phyloP scores from a whole-genome alignment of 2,888 invertebrate genomes.

The Pachymerium ferrugineum region DNA sequence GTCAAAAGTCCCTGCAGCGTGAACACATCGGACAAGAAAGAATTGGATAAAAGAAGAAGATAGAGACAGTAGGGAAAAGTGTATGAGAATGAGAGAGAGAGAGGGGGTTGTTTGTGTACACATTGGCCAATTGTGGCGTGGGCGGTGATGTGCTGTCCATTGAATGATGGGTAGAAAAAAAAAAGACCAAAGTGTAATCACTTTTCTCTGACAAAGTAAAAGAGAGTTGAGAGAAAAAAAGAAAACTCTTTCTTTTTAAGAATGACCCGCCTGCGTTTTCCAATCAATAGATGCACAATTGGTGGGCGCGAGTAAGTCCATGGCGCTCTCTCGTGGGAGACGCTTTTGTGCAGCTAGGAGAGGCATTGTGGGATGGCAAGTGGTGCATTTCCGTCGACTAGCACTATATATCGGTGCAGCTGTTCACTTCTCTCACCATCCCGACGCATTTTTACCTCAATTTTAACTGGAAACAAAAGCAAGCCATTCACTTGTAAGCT shows the following conservation, averaged over 20 bases:
- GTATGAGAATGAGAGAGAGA: background rate
- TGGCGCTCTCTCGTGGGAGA: slow-evolving; percentile 21
- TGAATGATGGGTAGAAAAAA: background rate
- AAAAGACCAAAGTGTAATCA: background rate
- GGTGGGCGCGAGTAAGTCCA: slow-evolving; percentile 18
- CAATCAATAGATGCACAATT: slow-evolving; percentile 21
- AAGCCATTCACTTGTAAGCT: background rate
- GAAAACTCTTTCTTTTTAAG: background rate
- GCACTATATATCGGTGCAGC: slow-evolving; percentile 4
- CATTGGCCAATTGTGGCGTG: background rate
- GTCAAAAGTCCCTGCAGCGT: slow-evolving; percentile 18
- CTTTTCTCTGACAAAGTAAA: background rate
- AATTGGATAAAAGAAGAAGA: slow-evolving; percentile 9
- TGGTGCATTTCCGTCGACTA: slow-evolving; percentile 21
- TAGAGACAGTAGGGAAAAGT: slow-evolving; percentile 2
- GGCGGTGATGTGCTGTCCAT: slow-evolving; percentile 7
- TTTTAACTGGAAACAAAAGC: background rate
- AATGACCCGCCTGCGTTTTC: slow-evolving; percentile 12
- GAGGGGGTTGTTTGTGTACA: slow-evolving; percentile 11
- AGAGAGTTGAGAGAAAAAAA: background rate
- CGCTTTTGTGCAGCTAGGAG: slow-evolving; percentile 9
- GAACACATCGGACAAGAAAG: background rate
- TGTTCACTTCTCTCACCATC: slow-evolving; percentile 8
- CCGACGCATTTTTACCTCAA: slow-evolving; percentile 10
- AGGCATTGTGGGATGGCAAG: slow-evolving; percentile 18